Evolutionary conservation across 2,113 vertebrate genomes (phyloP), one percentile per base, ranked within the genome.

Genomic region (Gobius niger): DNA sequence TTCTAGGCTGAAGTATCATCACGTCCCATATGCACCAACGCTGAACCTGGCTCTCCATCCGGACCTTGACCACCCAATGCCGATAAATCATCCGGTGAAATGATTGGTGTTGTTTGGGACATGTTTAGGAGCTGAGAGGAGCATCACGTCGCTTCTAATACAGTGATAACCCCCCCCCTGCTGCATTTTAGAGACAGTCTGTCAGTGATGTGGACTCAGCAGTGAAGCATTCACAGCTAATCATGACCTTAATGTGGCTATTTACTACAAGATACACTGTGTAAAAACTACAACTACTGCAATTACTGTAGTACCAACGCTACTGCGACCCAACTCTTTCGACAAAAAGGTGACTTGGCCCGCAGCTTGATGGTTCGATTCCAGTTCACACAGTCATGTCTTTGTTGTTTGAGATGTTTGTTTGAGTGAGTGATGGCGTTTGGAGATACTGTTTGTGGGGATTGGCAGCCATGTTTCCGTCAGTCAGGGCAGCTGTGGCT

Each of bases 1-100:
- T 89, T 89, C 91, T 16, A 88, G 90, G 80, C 63, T 90, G 91
- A 89, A 93, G 92, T 90, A 88, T 89, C 88, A 83, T 64, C 72
- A 44, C 78, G 73, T 49, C 44, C 24, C 24, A 34, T 34, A 4
- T 52, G 59, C 77, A 66, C 68, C 76, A 47, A 47, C 68, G 47
- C n/a, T 2, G 68, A 15, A 69, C 80, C 62, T 49, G 49, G 73
- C 40, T 63, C 60, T 65, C 65, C 49, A 65, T 67, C 42, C n/a
- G 63, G 63, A 67, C 52, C 60, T 77, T 61, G 66, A 80, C 64
- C 52, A 59, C 46, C 76, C 69, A 69, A 80, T 53, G 74, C 64
- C 11, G 1, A 75, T 67, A 65, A 81, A 77, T 52, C 18, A 3
- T 40, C 53, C 5, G 11, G 14, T 7, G 65, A 52, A 74, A 71